Evolutionary conservation across 2,113 vertebrate species (phyloP).

Genomic region (Phyllostomus discolor): DNA sequence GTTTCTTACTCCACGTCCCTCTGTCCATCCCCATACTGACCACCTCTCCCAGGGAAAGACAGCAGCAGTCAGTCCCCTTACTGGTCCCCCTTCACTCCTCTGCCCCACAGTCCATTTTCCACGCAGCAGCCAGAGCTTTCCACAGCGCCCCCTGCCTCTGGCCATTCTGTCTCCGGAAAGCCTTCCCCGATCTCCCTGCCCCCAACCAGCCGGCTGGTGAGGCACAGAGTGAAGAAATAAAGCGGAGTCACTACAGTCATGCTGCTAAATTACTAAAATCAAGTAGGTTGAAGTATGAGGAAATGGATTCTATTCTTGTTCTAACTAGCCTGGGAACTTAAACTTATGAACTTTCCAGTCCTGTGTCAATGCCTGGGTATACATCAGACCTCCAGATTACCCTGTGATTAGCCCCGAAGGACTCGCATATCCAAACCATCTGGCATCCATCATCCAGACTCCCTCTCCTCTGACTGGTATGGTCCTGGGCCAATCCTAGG

Average conservation of each 20-base stretch:
- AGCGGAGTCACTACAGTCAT: not conserved
- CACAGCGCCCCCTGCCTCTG: not conserved
- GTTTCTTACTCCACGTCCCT: not conserved
- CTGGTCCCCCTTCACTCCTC: not conserved
- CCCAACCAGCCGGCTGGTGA: not conserved
- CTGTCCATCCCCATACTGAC: not conserved
- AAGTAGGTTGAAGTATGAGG: not conserved
- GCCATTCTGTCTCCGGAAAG: not conserved
- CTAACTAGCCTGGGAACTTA: not conserved
- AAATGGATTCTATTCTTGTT: not conserved
- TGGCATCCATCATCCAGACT: not conserved
- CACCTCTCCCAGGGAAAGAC: not conserved
- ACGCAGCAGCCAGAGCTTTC: not conserved
- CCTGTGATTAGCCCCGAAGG: not conserved
- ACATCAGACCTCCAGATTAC: not conserved
- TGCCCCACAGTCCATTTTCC: not conserved
- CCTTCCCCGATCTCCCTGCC: not conserved
- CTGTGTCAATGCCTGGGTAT: not conserved
- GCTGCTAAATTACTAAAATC: not conserved
- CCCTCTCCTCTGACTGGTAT: not conserved
- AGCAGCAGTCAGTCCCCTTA: not conserved
- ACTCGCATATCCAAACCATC: not conserved
- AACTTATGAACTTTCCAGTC: not conserved
- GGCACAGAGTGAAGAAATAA: not conserved
- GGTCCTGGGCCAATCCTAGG: not conserved